A percentile compares a stretch with the other conserved stretches of the same genome.
Conservation (phyloP, 2,888 invertebrate genomes). For the Nasonovia ribisnigri region DNA sequence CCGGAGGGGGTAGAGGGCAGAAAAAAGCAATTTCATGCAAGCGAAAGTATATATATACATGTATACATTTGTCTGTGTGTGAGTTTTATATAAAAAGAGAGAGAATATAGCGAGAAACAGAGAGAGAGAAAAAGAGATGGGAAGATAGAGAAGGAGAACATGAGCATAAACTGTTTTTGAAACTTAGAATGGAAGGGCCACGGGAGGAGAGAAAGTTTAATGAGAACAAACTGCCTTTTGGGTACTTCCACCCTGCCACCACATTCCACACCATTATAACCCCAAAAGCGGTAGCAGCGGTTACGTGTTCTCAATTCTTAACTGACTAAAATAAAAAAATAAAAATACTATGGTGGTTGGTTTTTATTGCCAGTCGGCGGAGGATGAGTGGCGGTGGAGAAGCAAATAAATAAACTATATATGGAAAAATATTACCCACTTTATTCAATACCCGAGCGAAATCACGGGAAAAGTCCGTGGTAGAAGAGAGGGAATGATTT, state of each 20-base stretch:
- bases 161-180: conserved; percentile 59
- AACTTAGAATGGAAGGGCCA: conserved; percentile 52
- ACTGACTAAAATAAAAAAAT: conserved; percentile 43
- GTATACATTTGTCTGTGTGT: neutral
- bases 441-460: conserved; percentile 62
- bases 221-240: conserved; percentile 65
- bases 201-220: conserved; percentile 60
- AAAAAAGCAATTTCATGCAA: conserved; percentile 64
- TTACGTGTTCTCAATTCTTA: conserved; percentile 65
- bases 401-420: conserved; percentile 60
- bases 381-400: neutral
- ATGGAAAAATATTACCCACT: conserved; percentile 63
- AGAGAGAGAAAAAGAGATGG: conserved; percentile 13
- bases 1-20: conserved; percentile 38
- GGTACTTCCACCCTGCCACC: conserved; percentile 35
- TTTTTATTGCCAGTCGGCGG: conserved; percentile 55
- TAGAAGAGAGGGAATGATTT: conserved; percentile 8
- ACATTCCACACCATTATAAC: conserved; percentile 2
- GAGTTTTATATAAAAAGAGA: conserved; percentile 41
- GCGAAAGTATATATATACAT: conserved; percentile 26
- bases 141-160: neutral
- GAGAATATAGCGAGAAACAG: conserved; percentile 18
- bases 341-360: conserved; percentile 54
- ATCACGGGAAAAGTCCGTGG: conserved; percentile 28
- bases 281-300: conserved; percentile 56